Evolutionary conservation across 1,140 invertebrate species (phyloP).

Genomic region (Pissodes strobi): DNA sequence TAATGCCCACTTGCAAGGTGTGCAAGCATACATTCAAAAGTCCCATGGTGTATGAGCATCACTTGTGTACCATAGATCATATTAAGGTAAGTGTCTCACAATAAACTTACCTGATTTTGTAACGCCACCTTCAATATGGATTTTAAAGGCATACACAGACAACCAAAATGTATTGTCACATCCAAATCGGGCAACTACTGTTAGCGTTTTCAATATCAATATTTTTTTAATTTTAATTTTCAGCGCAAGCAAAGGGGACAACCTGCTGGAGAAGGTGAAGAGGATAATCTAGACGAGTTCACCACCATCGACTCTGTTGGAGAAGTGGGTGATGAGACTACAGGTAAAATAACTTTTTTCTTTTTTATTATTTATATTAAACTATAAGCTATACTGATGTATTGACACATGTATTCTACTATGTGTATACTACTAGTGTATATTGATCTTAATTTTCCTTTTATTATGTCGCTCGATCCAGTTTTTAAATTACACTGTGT

Average conservation of each 20-base stretch:
- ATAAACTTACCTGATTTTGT: no score
- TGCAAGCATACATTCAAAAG: constrained; percentile 75
- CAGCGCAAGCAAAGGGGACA: constrained; percentile 64
- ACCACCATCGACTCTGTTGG: constrained; percentile 83
- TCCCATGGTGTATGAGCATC: constrained; percentile 80
- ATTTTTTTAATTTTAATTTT: constrained; percentile 27
- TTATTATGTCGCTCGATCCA: no score
- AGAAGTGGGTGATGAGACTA: constrained; percentile 67
- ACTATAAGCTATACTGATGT: not conserved
- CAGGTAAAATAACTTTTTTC: not conserved
- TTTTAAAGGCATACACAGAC: not conserved
- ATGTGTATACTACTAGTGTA: not conserved
- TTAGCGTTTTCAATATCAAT: no score
- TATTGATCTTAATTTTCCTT: not conserved
- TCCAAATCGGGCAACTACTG: no score
- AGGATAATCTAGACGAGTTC: constrained; percentile 80
- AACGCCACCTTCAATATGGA: no score
- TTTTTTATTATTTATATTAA: constrained; percentile 1
- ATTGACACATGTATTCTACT: not conserved
- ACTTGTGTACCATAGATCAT: constrained; percentile 77
- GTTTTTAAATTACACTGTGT: no score
- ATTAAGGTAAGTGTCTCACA: constrained; percentile 74
- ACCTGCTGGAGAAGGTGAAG: constrained; percentile 59
- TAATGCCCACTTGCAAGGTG: constrained; percentile 76
- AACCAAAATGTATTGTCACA: constrained; percentile 14